Percentiles rank a stretch among this genome's conserved stretches.
Evolutionary conservation across 2,113 vertebrate genomes (phyloP).

Genomic region (Cyprinodon brontotheroides): DNA sequence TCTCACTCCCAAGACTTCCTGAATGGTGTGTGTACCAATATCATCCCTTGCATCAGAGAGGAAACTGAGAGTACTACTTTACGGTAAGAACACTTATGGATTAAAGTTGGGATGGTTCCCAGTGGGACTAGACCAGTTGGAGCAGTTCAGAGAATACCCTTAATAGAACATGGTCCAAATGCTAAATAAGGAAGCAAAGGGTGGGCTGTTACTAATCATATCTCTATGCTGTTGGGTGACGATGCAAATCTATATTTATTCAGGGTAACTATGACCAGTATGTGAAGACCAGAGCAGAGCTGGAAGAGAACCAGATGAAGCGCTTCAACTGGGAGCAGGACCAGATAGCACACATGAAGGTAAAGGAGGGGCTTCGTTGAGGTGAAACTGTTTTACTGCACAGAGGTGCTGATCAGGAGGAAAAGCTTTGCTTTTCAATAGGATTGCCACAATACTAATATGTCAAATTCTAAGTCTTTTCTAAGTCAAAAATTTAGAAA

Average conservation of each 20-base stretch:
- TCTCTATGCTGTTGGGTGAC: conserved; percentile 32
- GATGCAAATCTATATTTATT: conserved; percentile 47
- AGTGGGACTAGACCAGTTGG: background rate
- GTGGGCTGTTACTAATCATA: conserved; percentile 43
- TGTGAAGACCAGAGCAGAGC: conserved; percentile 94
- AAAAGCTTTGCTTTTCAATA: background rate
- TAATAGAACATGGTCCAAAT: background rate
- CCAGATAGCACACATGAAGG: conserved; percentile 99
- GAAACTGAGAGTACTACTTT: conserved; percentile 96
- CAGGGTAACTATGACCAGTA: conserved; percentile 99
- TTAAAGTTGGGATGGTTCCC: background rate
- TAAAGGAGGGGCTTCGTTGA: conserved; percentile 49
- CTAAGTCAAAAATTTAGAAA: no score
- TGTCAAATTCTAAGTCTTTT: no score
- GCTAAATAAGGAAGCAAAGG: conserved; percentile 37
- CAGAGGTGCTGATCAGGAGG: no score
- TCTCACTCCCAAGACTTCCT: conserved; percentile 98
- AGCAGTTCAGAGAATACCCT: background rate
- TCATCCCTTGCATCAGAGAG: conserved; percentile 93
- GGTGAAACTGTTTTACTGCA: background rate
- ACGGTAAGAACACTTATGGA: conserved; percentile 81
- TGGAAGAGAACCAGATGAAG: conserved; percentile 99
- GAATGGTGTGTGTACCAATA: conserved; percentile 97
- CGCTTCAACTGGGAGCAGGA: conserved; percentile 99
- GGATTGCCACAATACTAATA: background rate